A percentile compares a stretch with the other conserved stretches of the same genome.
Conservation (phyloP, 1,140 invertebrate species). For the Drosophila kurseongensis region DNA sequence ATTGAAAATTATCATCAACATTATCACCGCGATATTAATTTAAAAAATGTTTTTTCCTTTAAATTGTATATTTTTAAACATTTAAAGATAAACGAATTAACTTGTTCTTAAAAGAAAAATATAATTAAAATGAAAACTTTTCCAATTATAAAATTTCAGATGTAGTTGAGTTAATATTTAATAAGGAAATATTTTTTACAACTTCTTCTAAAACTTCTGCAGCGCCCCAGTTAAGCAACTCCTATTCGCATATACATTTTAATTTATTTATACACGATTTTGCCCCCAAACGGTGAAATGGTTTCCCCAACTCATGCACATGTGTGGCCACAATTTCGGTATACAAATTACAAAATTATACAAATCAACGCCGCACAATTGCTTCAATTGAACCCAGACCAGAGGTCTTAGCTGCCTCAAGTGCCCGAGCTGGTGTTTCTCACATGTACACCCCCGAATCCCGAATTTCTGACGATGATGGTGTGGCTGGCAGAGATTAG, state of each 20-base stretch:
- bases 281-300: conserved; percentile 47
- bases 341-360: conserved; percentile 84
- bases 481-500: conserved; percentile 75
- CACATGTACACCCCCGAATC: not conserved
- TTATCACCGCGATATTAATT: too few relatives aligned
- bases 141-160: too few relatives aligned
- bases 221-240: conserved; percentile 6
- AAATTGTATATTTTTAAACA: too few relatives aligned
- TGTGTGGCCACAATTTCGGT: conserved; percentile 77
- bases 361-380: conserved; percentile 81
- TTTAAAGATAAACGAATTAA: too few relatives aligned
- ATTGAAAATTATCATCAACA: too few relatives aligned
- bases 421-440: conserved; percentile 30
- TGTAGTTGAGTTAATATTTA: not conserved
- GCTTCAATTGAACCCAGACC: conserved; percentile 74
- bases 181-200: not conserved
- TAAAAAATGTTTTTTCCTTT: too few relatives aligned
- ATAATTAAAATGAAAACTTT: not conserved
- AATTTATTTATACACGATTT: conserved; percentile 77
- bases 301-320: conserved; percentile 54
- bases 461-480: conserved; percentile 31
- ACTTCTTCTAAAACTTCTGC: conserved; percentile 10
- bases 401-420: conserved; percentile 37
- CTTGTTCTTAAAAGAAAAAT: too few relatives aligned
- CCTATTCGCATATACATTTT: conserved; percentile 51